Evolutionary conservation across 1,140 invertebrate species (phyloP).

Genomic region (Lepidotrigona ventralis): DNA sequence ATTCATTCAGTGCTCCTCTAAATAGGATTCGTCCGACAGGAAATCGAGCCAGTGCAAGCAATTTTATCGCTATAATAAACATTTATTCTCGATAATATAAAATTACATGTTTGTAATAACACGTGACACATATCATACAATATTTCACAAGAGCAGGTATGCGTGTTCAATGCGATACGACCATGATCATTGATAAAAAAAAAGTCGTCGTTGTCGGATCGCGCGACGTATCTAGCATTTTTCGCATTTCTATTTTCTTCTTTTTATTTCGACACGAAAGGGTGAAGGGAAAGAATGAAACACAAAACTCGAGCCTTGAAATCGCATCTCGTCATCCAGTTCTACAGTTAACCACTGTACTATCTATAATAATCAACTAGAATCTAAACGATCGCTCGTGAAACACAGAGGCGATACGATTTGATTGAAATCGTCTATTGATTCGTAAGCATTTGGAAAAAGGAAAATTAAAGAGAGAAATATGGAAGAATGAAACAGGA

Average conservation of each 20-base stretch:
- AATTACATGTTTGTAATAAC: conserved; percentile 76
- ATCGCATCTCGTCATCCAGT: conserved; percentile 29
- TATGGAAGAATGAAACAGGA: not conserved
- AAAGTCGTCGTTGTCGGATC: not conserved
- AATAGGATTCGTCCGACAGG: not conserved
- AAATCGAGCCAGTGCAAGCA: not conserved
- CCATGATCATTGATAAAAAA: conserved; percentile 3
- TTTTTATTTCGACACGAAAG: not conserved
- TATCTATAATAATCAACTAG: conserved; percentile 31
- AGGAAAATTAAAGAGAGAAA: conserved; percentile 7
- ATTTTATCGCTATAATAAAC: conserved; percentile 67
- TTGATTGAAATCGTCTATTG: conserved; percentile 25
- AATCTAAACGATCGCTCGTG: conserved; percentile 23
- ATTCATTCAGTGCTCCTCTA: not conserved
- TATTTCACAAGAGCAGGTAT: conserved; percentile 73
- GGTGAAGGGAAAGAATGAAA: not conserved
- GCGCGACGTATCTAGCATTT: not conserved
- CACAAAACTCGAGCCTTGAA: conserved; percentile 20
- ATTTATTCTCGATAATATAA: conserved; percentile 78
- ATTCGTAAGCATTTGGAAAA: conserved; percentile 28
- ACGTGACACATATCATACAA: conserved; percentile 76
- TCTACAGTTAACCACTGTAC: conserved; percentile 30
- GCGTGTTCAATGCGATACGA: conserved; percentile 48
- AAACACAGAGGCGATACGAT: conserved; percentile 15
- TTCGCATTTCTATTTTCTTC: not conserved